Conservation (phyloP, 2,797 vertebrate genomes). For the Microchirus variegatus region DNA sequence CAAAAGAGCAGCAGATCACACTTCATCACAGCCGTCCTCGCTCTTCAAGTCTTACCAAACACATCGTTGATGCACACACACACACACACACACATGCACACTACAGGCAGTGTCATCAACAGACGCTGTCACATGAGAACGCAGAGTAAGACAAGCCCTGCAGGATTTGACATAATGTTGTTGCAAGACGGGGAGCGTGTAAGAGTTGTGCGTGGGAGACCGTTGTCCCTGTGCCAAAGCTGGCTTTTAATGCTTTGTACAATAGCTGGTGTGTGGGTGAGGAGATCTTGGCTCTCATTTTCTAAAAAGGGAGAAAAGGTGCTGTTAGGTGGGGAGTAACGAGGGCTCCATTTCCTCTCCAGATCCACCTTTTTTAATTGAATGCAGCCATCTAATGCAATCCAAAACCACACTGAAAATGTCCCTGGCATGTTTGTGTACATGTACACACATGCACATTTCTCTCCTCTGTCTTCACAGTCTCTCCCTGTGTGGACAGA, state of each 20-base stretch:
- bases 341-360: slow-evolving; percentile 57
- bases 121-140: slow-evolving; percentile 11
- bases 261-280: slow-evolving; percentile 60
- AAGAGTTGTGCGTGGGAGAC: slow-evolving; percentile 49
- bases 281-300: slow-evolving; percentile 56
- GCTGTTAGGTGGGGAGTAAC: slow-evolving; percentile 40
- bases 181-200: slow-evolving; percentile 31
- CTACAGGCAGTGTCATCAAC: slow-evolving; percentile 4
- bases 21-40: slow-evolving; percentile 20
- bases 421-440: slow-evolving; percentile 26
- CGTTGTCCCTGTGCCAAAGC: slow-evolving; percentile 60
- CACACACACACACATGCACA: slow-evolving; percentile 10
- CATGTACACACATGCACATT: slow-evolving; percentile 8
- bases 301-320: slow-evolving; percentile 50
- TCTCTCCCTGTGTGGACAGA: slow-evolving; percentile 17
- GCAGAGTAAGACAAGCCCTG: slow-evolving; percentile 18
- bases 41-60: slow-evolving; percentile 10
- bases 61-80: slow-evolving; percentile 7
- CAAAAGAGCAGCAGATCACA: slow-evolving; percentile 15
- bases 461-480: slow-evolving; percentile 26
- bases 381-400: slow-evolving; percentile 63
- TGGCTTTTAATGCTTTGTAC: slow-evolving; percentile 48
- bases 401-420: slow-evolving; percentile 47
- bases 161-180: slow-evolving; percentile 34
- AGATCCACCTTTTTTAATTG: slow-evolving; percentile 61